Percentiles rank a stretch among this genome's conserved stretches.
Conservation (phyloP, 2,113 vertebrate genomes). For the Riparia riparia region DNA sequence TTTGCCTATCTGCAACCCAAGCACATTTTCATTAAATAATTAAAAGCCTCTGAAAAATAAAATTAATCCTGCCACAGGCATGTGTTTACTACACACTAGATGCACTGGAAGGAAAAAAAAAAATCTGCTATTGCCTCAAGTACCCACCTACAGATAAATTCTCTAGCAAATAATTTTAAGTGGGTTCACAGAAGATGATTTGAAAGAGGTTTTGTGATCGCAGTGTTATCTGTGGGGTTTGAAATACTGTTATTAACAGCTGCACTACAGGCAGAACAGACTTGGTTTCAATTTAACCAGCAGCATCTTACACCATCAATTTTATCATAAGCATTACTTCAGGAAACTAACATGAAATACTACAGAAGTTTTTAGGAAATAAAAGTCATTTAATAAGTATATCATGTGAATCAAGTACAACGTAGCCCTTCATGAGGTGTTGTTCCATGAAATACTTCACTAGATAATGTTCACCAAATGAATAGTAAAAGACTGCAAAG, state of each 20-base stretch:
- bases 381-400: neutral
- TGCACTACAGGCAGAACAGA: neutral
- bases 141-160: neutral
- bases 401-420: neutral
- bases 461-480: neutral
- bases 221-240: neutral
- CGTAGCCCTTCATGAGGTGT: neutral
- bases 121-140: neutral
- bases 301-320: neutral
- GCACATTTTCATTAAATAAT: neutral
- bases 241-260: neutral
- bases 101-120: neutral
- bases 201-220: neutral
- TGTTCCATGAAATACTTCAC: neutral
- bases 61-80: neutral
- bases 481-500: neutral
- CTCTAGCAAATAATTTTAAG: conserved; percentile 22
- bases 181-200: neutral
- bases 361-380: neutral
- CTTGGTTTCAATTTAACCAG: neutral
- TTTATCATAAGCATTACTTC: neutral
- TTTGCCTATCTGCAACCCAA: neutral
- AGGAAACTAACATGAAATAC: neutral
- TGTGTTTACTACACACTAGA: neutral
- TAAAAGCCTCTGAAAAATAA: neutral